Evolutionary conservation across 2,888 invertebrate species (phyloP), one percentile per base, ranked within the genome.

Genomic region (Heliconius erato): DNA sequence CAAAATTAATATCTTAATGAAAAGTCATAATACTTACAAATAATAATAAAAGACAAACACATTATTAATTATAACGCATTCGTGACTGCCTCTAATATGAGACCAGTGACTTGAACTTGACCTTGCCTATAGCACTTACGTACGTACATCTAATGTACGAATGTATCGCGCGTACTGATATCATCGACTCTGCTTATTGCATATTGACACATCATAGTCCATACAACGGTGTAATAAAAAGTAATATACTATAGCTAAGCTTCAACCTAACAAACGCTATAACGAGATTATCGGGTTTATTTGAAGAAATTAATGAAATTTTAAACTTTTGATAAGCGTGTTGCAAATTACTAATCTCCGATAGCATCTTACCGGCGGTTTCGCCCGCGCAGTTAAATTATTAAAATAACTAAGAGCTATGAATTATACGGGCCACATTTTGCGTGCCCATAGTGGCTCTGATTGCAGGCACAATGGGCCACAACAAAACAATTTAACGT

Each of bases 161-260:
- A n/a, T n/a, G n/a, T 12, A 14, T 3, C 26, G 49, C 74, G 49
- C 19, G 49, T 49, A 19, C 49, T 74, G 74, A 74, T 74, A 74
- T 74, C 74, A 74, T 74, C 74, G 49, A 28, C 59, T 40, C n/a
- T 11, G 32, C 28, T 74, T 74, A 74, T 74, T 74, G 54, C 71
- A 71, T 28, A 54, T 74, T 54, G 54, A 19, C 69, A 69, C 12
- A 35, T 12, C 1, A 69, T 19, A 54, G 54, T 11, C 28, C 54
- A 32, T 74, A 54, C 54, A 26, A 2, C 2, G 28, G 5, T 26
- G 0, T 63, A 16, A 28, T 67, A 67, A 26, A 67, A 11, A 63
- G 11, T 26, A n/a, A 11, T 63, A n/a, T 26, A 3, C 63, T 63
- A n/a, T 3, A n/a, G 7, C 65, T 67, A 28, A 67, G 65, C 14